Evolutionary conservation across 2,797 vertebrate genomes (phyloP).

Genomic region (Cacajao melanocephalus): DNA sequence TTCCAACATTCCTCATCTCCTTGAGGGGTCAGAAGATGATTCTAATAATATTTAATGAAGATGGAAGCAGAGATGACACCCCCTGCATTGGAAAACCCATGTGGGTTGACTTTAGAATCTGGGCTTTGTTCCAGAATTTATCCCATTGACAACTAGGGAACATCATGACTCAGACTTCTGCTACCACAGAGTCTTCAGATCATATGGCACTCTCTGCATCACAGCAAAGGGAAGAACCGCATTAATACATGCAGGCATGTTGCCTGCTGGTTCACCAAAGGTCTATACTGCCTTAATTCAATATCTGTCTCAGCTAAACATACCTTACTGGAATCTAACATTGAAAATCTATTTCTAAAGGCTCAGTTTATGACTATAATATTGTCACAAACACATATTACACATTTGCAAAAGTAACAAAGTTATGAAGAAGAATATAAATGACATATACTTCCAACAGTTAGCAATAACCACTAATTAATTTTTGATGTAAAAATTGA

Average conservation of each 20-base stretch:
- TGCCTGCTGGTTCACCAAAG: not conserved
- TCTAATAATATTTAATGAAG: not conserved
- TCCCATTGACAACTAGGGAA: not conserved
- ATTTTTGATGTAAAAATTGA: constrained; percentile 17
- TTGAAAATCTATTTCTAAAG: constrained; percentile 13
- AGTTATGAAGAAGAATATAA: constrained; percentile 20
- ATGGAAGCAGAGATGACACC: not conserved
- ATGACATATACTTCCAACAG: constrained; percentile 25
- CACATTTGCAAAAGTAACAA: constrained; percentile 28
- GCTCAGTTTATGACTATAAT: not conserved
- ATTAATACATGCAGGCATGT: not conserved
- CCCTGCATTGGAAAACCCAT: not conserved
- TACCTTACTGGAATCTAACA: not conserved
- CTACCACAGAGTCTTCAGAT: not conserved
- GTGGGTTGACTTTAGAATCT: not conserved
- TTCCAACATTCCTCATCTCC: not conserved
- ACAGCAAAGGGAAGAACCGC: not conserved
- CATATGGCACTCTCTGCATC: not conserved
- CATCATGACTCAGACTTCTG: not conserved
- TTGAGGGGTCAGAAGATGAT: not conserved
- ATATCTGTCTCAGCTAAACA: not conserved
- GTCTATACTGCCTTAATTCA: not conserved
- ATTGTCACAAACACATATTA: constrained; percentile 12
- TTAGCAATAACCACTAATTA: constrained; percentile 39
- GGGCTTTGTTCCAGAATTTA: not conserved